phyloP scores from a whole-genome alignment of 1,140 invertebrate genomes.

The Drosophila erecta region DNA sequence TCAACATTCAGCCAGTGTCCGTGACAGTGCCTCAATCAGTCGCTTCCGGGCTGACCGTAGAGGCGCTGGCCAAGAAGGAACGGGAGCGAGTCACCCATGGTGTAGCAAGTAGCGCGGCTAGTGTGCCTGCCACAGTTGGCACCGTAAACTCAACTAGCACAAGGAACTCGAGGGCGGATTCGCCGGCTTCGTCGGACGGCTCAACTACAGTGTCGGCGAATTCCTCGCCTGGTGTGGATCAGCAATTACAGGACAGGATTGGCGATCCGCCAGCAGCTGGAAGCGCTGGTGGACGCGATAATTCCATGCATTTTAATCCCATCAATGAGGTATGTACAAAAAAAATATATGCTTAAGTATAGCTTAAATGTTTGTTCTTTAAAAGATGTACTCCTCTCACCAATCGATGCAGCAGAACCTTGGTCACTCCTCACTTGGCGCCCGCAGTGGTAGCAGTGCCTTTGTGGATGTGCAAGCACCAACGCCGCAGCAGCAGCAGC shows the following conservation, averaged over 20 bases:
- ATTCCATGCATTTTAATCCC: constrained; percentile 78
- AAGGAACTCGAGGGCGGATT: constrained; percentile 75
- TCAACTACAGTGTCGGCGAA: constrained; percentile 92
- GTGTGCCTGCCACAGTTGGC: constrained; percentile 27
- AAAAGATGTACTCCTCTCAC: constrained; percentile 72
- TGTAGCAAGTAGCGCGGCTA: constrained; percentile 66
- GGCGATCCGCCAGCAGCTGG: constrained; percentile 18
- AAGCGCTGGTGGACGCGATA: constrained; percentile 36
- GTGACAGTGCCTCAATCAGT: constrained; percentile 68
- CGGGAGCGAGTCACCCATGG: constrained; percentile 33
- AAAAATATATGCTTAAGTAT: background rate
- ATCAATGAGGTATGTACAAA: constrained; percentile 70
- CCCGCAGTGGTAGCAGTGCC: constrained; percentile 48
- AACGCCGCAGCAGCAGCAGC: constrained; percentile 43
- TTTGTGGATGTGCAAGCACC: constrained; percentile 64
- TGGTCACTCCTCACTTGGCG: constrained; percentile 45
- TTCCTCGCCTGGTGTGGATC: constrained; percentile 90
- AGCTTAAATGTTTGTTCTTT: too few species aligned
- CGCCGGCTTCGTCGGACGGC: constrained; percentile 85
- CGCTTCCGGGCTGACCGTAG: constrained; percentile 61
- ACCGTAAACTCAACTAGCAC: constrained; percentile 65
- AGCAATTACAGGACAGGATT: constrained; percentile 86
- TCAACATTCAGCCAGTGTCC: constrained; percentile 73
- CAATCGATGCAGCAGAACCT: constrained; percentile 33
- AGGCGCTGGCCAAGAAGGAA: constrained; percentile 77